Evolutionary conservation across 2,113 vertebrate species (phyloP).

Genomic region (Alces alces): DNA sequence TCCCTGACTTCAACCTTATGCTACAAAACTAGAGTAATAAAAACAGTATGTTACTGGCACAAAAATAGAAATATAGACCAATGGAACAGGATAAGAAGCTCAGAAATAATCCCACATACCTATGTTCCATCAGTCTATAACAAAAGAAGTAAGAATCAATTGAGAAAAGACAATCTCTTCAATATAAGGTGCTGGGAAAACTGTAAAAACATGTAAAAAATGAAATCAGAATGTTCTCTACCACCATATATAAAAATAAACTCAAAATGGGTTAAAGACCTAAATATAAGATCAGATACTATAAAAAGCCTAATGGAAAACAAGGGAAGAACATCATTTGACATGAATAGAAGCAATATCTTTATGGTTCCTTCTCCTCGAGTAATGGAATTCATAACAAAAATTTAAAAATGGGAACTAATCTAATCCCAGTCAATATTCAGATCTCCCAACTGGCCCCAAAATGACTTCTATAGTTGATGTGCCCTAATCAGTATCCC

Average conservation of each 20-base stretch:
- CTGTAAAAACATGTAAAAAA: background rate
- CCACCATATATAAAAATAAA: background rate
- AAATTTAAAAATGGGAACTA: background rate
- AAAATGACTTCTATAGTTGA: background rate
- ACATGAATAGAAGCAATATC: background rate
- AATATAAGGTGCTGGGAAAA: background rate
- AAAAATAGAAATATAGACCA: background rate
- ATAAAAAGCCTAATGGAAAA: background rate
- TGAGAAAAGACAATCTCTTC: background rate
- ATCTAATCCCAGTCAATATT: background rate
- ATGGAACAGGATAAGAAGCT: background rate
- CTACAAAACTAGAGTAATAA: background rate
- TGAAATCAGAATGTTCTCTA: background rate
- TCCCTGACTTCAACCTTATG: background rate
- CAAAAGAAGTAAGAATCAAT: background rate
- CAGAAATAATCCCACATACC: background rate
- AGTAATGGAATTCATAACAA: background rate
- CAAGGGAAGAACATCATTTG: background rate
- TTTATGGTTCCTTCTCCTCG: background rate
- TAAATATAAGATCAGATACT: background rate
- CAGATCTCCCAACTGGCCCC: background rate
- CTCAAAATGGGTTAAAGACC: background rate
- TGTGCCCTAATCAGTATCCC: background rate
- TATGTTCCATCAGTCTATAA: background rate
- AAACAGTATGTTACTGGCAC: background rate